Conservation (phyloP, 2,888 invertebrate genomes). For the Chrysina gloriosa region DNA sequence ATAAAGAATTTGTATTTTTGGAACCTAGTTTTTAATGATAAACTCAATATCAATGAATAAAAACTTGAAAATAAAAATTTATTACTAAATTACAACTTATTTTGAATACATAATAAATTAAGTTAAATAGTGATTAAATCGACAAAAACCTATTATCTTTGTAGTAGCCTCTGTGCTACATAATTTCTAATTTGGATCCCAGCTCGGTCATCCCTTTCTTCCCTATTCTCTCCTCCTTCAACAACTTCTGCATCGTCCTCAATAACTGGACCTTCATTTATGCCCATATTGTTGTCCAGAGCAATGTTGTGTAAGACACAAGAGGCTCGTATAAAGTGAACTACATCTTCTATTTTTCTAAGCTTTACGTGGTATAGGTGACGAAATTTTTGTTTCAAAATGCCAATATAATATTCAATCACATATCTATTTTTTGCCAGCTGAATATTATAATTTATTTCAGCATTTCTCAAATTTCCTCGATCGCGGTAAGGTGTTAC, state of each 20-base stretch:
- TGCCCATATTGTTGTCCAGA: conserved; percentile 5
- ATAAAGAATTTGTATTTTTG: too few species aligned
- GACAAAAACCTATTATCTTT: too few species aligned
- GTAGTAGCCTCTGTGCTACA: too few species aligned
- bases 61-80: too few species aligned
- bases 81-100: too few species aligned
- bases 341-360: conserved; percentile 34
- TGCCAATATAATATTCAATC: conserved; percentile 36
- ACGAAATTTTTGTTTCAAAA: conserved; percentile 40
- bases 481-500: conserved; percentile 28
- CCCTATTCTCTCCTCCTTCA: neutral
- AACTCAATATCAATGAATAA: too few species aligned
- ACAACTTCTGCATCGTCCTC: neutral
- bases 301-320: conserved; percentile 46
- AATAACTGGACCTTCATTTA: neutral
- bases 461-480: conserved; percentile 19
- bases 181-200: conserved; percentile 15
- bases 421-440: conserved; percentile 35
- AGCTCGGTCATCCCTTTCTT: conserved; percentile 1
- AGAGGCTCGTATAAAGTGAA: conserved; percentile 44
- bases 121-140: too few species aligned
- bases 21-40: too few species aligned
- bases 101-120: too few species aligned
- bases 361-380: conserved; percentile 41
- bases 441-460: conserved; percentile 36